Percentiles rank a stretch among this genome's conserved stretches.
phyloP scores from a whole-genome alignment of 2,797 vertebrate species.

The Eulemur rubriventer region DNA sequence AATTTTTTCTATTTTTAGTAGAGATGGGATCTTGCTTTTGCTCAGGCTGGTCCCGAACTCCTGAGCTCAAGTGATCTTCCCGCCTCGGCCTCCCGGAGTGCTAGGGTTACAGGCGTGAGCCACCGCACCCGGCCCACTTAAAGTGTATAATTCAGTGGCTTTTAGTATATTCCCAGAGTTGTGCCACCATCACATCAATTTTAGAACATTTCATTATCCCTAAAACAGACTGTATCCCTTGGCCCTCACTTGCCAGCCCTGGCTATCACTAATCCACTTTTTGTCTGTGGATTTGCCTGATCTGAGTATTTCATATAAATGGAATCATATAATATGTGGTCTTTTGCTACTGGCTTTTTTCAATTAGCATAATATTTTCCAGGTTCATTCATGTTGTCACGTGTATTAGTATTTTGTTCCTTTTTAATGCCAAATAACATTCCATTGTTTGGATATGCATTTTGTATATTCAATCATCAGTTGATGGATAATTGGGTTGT shows the following conservation, averaged over 20 bases:
- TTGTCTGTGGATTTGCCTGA: not conserved
- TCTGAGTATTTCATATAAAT: not conserved
- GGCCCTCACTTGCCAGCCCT: not conserved
- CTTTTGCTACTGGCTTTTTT: not conserved
- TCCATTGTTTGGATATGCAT: not conserved
- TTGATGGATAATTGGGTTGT: not conserved
- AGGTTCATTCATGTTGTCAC: accelerated
- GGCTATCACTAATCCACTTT: not conserved
- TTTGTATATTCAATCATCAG: not conserved
- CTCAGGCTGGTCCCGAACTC: too few relatives aligned
- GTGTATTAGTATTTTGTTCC: accelerated
- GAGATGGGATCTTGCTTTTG: too few relatives aligned
- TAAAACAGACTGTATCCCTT: not conserved
- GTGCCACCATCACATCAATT: not conserved
- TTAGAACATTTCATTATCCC: not conserved
- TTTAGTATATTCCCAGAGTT: not conserved
- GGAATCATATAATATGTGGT: not conserved
- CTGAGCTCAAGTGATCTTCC: too few relatives aligned
- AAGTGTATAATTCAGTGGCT: not conserved
- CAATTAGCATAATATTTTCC: not conserved
- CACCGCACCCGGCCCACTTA: not conserved
- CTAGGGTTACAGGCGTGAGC: too few relatives aligned
- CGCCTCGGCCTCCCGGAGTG: accelerated
- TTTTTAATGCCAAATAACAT: not conserved
- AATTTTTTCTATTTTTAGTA: too few relatives aligned